Conservation (phyloP, 2,888 invertebrate species). For the Andrena marginata region DNA sequence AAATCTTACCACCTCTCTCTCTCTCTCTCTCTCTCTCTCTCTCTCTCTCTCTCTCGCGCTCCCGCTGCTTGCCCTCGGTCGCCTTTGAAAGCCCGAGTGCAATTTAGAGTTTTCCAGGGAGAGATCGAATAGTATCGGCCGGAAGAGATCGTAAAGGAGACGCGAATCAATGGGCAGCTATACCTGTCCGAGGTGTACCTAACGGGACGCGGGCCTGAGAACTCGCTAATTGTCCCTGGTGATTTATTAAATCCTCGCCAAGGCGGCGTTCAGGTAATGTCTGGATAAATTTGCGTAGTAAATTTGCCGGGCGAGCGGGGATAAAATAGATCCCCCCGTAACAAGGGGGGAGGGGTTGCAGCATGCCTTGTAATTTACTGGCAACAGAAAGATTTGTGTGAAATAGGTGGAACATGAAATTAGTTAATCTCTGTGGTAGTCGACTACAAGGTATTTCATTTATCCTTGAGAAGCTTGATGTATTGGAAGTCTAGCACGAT, state of each 20-base stretch:
- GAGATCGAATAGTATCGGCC: conserved; percentile 8
- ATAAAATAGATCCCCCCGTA: neutral
- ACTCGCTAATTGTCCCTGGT: conserved; percentile 48
- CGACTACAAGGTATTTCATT: neutral
- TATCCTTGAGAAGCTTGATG: neutral
- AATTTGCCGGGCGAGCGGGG: conserved; percentile 25
- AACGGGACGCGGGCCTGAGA: conserved; percentile 42
- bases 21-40: neutral
- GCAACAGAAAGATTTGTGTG: neutral
- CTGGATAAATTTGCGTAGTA: conserved; percentile 30
- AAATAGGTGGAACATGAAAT: neutral
- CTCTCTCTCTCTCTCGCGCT: neutral
- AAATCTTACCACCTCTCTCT: conserved; percentile 42
- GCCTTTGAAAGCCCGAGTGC: neutral
- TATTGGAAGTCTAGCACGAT: neutral
- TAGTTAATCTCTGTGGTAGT: neutral
- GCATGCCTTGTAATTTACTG: neutral
- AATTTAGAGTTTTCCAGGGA: conserved; percentile 45
- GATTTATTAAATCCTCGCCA: conserved; percentile 58
- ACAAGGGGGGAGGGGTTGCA: neutral
- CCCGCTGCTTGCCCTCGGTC: neutral
- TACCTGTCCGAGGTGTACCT: conserved; percentile 30
- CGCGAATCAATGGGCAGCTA: conserved; percentile 9
- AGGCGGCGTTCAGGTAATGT: conserved; percentile 1
- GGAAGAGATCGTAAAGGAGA: conserved; percentile 36